phyloP scores from a whole-genome alignment of 1,140 invertebrate species.

The Brachionus asplanchnoidis region DNA sequence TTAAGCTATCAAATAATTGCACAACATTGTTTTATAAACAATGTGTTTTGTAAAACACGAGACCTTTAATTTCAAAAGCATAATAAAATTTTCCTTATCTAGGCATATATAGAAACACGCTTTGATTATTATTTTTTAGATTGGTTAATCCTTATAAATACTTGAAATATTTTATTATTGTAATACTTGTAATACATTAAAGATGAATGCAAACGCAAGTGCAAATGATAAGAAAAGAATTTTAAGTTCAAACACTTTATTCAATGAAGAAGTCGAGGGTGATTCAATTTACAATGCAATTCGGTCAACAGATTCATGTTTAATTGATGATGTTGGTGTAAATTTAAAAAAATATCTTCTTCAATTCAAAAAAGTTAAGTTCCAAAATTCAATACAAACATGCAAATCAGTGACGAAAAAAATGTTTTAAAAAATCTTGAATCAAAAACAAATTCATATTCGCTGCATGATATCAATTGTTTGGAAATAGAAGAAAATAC shows the following conservation, averaged over 20 bases:
- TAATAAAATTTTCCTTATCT: too few relatives aligned
- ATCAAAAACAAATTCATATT: not conserved
- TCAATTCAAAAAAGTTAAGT: not conserved
- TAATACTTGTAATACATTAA: not conserved
- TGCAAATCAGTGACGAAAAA: not conserved
- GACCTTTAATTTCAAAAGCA: not conserved
- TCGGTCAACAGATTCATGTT: not conserved
- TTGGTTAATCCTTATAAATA: not conserved
- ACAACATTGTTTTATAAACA: not conserved
- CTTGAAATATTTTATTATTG: not conserved
- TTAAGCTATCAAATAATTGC: not conserved
- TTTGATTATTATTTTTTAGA: not conserved
- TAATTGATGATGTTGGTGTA: not conserved
- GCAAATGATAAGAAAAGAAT: not conserved
- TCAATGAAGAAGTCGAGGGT: not conserved
- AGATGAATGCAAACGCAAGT: not conserved
- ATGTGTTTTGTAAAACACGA: too few relatives aligned
- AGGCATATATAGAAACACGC: not conserved
- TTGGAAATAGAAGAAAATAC: not conserved
- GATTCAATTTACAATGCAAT: not conserved
- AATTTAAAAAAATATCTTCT: not conserved
- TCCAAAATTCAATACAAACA: not conserved
- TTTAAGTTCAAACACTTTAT: not conserved
- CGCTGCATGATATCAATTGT: not conserved
- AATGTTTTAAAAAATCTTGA: not conserved